These are phyloP conservation scores for Nymphicus hollandicus DNA, from an alignment of 2,113 vertebrate genomes.

Conservation along the genomic window DNA sequence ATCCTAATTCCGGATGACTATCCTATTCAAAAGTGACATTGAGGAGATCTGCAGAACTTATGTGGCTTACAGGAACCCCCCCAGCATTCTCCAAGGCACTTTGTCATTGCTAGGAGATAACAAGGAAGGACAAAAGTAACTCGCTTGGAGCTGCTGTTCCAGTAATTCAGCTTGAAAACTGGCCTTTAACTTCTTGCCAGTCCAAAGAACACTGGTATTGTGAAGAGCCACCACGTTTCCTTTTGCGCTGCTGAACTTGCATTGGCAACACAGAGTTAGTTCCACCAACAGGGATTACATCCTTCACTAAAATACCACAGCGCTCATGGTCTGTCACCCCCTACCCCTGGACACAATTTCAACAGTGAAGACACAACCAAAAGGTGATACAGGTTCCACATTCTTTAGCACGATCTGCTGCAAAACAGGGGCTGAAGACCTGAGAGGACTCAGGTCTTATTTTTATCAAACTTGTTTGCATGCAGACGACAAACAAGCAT, in stretches of 20 bases:
- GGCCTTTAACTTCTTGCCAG: neutral
- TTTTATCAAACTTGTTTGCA: neutral
- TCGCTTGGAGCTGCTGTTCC: neutral
- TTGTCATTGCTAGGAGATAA: neutral
- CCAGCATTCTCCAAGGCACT: neutral
- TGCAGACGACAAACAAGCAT: neutral
- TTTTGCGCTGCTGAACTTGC: neutral
- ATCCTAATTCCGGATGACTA: neutral
- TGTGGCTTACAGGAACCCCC: neutral
- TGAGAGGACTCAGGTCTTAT: neutral
- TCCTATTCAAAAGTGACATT: neutral
- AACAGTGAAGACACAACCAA: accelerated
- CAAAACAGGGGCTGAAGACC: neutral
- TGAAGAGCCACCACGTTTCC: neutral
- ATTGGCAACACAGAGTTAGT: neutral
- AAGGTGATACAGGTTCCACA: neutral
- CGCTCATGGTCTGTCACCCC: neutral
- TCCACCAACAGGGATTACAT: neutral
- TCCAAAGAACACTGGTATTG: neutral
- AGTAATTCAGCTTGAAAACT: neutral
- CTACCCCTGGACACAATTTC: neutral
- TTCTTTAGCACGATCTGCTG: neutral
- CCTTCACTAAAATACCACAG: neutral
- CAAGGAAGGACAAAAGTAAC: neutral
- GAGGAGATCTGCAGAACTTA: neutral